Evolutionary conservation across 2,888 invertebrate genomes (phyloP), one percentile per base, ranked within the genome.

Genomic region (Standfussiana lucernea): DNA sequence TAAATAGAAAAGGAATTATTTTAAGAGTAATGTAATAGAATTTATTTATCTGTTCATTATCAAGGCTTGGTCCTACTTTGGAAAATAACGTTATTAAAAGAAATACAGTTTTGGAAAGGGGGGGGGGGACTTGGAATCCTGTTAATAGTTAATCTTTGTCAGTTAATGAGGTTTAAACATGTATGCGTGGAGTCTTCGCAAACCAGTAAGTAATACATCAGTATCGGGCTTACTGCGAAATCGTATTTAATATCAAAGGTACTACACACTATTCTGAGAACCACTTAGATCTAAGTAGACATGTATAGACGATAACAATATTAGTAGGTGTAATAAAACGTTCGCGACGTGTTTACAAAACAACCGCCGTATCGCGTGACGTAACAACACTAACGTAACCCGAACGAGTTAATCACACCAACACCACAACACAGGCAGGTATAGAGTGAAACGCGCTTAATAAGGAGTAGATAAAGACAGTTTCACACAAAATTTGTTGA

Each of bases 261-360:
- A 21, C 10, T 10, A 77, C 50, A 64, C 13, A 32, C 28, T 21
- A 24, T 45, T 18, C 35, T 37, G n/a, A 40, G 5, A 40, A 32
- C 28, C 35, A 24, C 28, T 42, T 18, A 35, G 24, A 45, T 59
- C n/a, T 28, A 24, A 45, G 13, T 45, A 4, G 32, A 32, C n/a
- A 21, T 35, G 5, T 42, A 42, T 11, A 32, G 32, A 32, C 32
- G 47, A 28, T 47, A 69, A 59, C n/a, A 35, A 71, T 79, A 50
- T 42, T 50, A 72, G 40, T 47, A 47, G 35, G n/a, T 59, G 37
- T 67, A 67, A 53, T 67, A n/a, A 61, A 66, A 59, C 32, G 15
- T 13, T 47, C 45, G 53, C n/a, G 50, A 28, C 53, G n/a, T 82
- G 76, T 79, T 75, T 67, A 82, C 82, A 37, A 64, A 82, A 61